A percentile compares a stretch with the other conserved stretches of the same genome.
Conservation (phyloP, 2,113 vertebrate species). For the Eulemur rufifrons region DNA sequence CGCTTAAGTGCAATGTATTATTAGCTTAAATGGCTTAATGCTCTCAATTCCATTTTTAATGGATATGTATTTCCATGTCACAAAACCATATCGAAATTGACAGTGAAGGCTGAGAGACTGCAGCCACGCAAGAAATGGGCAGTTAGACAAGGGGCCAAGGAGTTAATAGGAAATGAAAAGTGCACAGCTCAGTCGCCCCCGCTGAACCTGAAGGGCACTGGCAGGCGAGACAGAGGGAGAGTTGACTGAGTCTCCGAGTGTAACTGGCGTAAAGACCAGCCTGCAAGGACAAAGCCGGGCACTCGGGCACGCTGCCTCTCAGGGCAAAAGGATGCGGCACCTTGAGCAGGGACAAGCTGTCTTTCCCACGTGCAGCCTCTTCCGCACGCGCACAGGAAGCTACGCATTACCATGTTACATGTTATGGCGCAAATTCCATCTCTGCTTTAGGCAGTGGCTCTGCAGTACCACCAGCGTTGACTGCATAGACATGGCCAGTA, state of each 20-base stretch:
- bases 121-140: not conserved
- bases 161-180: not conserved
- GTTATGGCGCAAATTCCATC: not conserved
- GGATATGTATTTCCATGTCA: not conserved
- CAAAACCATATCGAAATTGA: not conserved
- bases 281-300: not conserved
- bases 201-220: accelerated
- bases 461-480: no score
- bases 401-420: accelerated
- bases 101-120: not conserved
- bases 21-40: not conserved
- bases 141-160: not conserved
- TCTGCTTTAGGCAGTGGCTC: not conserved
- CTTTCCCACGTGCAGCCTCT: not conserved
- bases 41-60: not conserved
- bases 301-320: accelerated
- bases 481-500: accelerated
- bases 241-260: accelerated
- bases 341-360: not conserved
- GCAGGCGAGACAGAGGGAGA: accelerated
- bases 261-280: not conserved
- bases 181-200: accelerated
- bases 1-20: accelerated
- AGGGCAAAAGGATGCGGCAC: accelerated
- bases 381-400: accelerated